phyloP scores from a whole-genome alignment of 2,797 vertebrate genomes.

The Heliangelus exortis region DNA sequence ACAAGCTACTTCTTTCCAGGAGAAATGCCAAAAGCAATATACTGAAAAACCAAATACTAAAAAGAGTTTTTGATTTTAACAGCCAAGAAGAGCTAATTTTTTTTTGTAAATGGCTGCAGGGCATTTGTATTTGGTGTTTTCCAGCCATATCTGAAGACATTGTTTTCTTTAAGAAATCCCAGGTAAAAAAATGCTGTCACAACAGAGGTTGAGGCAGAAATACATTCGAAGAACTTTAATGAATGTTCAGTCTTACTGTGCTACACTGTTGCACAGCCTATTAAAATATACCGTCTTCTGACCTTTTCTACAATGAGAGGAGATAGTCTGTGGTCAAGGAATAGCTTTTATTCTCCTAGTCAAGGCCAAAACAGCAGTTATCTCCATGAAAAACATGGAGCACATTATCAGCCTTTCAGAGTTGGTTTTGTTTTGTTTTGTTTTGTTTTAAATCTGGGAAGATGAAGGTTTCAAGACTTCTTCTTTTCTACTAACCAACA shows the following conservation, averaged over 20 bases:
- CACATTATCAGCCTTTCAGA: neutral
- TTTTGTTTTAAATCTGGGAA: neutral
- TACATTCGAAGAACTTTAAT: neutral
- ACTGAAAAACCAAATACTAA: neutral
- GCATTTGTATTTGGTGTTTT: neutral
- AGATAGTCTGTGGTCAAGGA: neutral
- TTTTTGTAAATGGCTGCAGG: neutral
- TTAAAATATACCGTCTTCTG: neutral
- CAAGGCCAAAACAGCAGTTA: neutral
- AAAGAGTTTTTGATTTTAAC: neutral
- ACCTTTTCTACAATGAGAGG: neutral
- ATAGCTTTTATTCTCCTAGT: neutral
- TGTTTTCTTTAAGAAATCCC: neutral
- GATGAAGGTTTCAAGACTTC: neutral
- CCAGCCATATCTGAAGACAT: neutral
- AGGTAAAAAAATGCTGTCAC: neutral
- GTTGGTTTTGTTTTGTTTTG: neutral
- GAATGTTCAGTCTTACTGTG: neutral
- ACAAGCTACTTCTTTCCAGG: neutral
- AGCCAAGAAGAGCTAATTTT: neutral
- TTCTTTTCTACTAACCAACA: neutral
- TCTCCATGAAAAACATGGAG: neutral
- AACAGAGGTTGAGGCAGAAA: neutral
- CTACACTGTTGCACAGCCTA: neutral
- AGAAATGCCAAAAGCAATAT: neutral